Evolutionary conservation across 2,888 invertebrate species (phyloP).

Genomic region (Sphaeridia pumilis): DNA sequence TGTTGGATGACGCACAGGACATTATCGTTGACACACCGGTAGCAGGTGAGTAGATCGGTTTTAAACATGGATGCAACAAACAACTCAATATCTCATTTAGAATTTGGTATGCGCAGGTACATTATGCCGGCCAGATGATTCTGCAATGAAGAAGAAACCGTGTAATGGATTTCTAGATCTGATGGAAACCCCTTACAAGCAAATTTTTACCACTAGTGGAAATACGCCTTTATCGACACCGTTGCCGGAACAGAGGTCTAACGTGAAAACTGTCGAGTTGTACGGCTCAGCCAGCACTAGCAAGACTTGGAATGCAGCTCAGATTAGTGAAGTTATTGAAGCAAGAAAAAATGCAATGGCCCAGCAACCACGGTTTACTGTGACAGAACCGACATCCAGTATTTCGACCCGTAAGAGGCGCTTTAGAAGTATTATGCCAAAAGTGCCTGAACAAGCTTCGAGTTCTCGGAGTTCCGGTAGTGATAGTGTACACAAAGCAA

Average conservation of each 20-base stretch:
- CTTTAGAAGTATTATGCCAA: neutral
- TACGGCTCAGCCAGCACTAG: neutral
- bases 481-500: neutral
- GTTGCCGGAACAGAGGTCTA: neutral
- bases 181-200: conserved; percentile 12
- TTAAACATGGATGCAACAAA: neutral
- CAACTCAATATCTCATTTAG: neutral
- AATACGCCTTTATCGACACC: conserved; percentile 7
- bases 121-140: conserved; percentile 9
- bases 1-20: conserved; percentile 23
- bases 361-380: neutral
- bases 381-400: neutral
- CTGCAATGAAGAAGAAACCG: conserved; percentile 6
- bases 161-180: conserved; percentile 10
- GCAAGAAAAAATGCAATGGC: neutral
- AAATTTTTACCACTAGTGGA: neutral
- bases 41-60: conserved; percentile 2
- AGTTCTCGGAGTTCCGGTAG: neutral
- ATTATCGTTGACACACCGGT: conserved; percentile 15
- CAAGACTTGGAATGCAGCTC: neutral
- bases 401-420: neutral
- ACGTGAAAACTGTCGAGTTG: conserved; percentile 5
- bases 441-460: neutral
- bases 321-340: neutral
- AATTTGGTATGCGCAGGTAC: conserved; percentile 1